phyloP scores from a whole-genome alignment of 1,140 invertebrate genomes.

The Drosophila kikkawai region DNA sequence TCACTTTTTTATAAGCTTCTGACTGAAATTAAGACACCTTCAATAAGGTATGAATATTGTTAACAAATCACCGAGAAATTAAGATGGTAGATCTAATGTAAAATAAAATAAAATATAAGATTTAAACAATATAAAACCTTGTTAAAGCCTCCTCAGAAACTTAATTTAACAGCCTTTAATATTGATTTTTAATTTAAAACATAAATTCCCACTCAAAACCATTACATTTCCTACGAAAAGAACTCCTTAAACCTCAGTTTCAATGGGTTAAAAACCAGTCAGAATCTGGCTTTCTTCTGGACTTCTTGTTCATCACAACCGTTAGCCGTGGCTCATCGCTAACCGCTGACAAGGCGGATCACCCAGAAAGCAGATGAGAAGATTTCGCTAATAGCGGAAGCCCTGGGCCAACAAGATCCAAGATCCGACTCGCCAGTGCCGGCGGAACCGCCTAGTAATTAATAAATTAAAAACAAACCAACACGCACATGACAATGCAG shows the following conservation, averaged over 20 bases:
- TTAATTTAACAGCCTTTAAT: not conserved
- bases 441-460: conserved; percentile 75
- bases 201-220: too few species aligned
- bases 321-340: conserved; percentile 6
- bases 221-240: too few species aligned
- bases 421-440: conserved; percentile 10
- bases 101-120: not conserved
- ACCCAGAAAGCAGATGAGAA: conserved; percentile 25
- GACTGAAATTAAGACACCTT: too few species aligned
- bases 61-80: not conserved
- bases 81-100: too few species aligned
- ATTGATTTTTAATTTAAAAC: not conserved
- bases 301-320: not conserved
- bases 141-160: not conserved
- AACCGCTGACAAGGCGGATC: conserved; percentile 19
- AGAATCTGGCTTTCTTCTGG: not conserved
- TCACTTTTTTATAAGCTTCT: not conserved
- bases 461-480: conserved; percentile 82
- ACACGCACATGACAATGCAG: conserved; percentile 69
- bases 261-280: conserved; percentile 9
- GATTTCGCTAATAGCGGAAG: conserved; percentile 79
- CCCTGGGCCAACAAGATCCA: conserved; percentile 27
- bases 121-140: not conserved
- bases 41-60: not conserved
- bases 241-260: not conserved